These are phyloP conservation scores for Hydropsyche betteni DNA, from an alignment of 2,888 invertebrate species.

Conservation along the genomic window DNA sequence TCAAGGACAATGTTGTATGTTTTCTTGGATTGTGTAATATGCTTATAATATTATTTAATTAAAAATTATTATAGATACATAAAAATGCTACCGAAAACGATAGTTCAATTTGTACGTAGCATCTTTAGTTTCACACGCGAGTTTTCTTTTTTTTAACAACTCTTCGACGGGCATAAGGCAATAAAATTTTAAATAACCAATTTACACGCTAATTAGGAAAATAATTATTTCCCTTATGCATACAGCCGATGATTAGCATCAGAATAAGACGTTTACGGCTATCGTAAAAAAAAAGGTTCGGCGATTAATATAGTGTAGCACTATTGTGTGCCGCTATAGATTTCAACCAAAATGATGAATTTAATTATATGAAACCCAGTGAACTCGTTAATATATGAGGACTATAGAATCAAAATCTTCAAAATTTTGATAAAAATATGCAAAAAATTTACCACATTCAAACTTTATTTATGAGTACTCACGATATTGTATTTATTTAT, in stretches of 20 bases:
- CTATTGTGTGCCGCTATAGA: background rate
- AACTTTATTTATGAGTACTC: too few relatives aligned
- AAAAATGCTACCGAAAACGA: too few relatives aligned
- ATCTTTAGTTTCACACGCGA: slow-evolving; percentile 9
- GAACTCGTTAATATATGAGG: background rate
- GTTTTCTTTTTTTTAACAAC: background rate
- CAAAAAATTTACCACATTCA: too few relatives aligned
- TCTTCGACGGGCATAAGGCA: slow-evolving; percentile 17
- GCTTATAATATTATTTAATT: background rate
- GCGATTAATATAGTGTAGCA: slow-evolving; percentile 27
- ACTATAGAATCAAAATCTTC: too few relatives aligned
- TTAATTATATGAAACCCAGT: slow-evolving; percentile 23
- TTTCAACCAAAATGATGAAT: background rate
- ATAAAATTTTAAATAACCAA: slow-evolving; percentile 36
- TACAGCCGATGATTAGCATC: slow-evolving; percentile 38
- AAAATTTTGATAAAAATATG: too few relatives aligned
- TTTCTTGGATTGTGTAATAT: too few relatives aligned
- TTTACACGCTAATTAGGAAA: slow-evolving; percentile 41
- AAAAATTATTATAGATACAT: background rate
- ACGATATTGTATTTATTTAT: too few relatives aligned
- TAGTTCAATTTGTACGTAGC: background rate
- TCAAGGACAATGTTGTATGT: too few relatives aligned
- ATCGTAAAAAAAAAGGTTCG: slow-evolving; percentile 33
- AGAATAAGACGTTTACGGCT: slow-evolving; percentile 37
- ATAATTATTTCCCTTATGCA: slow-evolving; percentile 36